phyloP scores from a whole-genome alignment of 2,113 vertebrate genomes.

The Anolis sagrei region DNA sequence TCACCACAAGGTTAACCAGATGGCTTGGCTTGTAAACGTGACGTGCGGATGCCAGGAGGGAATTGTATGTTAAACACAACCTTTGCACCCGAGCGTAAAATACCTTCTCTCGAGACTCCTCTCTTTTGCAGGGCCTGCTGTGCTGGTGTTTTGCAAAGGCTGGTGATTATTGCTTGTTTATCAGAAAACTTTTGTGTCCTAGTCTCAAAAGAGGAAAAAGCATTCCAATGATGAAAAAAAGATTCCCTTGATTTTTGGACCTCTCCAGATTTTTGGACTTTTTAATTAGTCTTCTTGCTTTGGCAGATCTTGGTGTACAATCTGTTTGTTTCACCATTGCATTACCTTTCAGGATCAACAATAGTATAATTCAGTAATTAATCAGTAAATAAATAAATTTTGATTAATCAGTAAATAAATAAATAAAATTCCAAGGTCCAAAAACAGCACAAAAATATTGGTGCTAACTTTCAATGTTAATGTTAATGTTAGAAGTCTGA shows the following conservation, averaged over 20 bases:
- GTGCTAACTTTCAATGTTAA: no score
- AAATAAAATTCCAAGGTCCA: no score
- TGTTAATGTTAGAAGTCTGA: no score
- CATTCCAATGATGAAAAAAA: slow-evolving; percentile 30
- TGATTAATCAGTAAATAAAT: no score
- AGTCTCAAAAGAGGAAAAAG: not conserved
- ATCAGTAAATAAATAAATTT: no score
- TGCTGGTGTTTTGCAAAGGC: slow-evolving; percentile 4
- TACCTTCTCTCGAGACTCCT: slow-evolving; percentile 33
- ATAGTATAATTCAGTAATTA: no score
- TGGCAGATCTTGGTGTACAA: not conserved
- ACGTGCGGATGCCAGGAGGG: not conserved
- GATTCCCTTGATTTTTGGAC: slow-evolving; percentile 18
- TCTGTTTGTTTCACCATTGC: not conserved
- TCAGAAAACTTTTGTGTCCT: slow-evolving; percentile 26
- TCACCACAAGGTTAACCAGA: slow-evolving; percentile 48
- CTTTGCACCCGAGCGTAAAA: slow-evolving; percentile 52
- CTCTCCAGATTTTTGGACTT: not conserved
- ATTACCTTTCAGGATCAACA: not conserved
- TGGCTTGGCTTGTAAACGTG: slow-evolving; percentile 43
- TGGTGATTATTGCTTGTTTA: slow-evolving; percentile 20
- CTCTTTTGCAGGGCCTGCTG: not conserved
- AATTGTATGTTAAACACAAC: slow-evolving; percentile 47
- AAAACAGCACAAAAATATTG: no score
- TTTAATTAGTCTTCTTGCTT: fast-evolving